Evolutionary conservation across 2,113 vertebrate genomes (phyloP).

Genomic region (Hippoglossus stenolepis): DNA sequence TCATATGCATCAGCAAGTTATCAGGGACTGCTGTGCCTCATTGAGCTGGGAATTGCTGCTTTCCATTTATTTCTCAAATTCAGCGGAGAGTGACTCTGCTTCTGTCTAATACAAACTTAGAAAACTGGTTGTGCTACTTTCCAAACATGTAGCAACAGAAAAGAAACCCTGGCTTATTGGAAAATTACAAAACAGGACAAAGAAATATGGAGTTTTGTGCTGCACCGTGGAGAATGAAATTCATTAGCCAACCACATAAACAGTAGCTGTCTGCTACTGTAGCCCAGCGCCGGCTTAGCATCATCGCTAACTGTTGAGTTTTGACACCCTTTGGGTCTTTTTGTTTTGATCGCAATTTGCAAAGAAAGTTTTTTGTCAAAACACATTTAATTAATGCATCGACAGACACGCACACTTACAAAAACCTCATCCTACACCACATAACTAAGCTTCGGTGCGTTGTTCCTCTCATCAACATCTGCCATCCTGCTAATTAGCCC

Average conservation of each 20-base stretch:
- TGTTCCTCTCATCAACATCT: constrained; percentile 75
- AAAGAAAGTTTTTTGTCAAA: constrained; percentile 22
- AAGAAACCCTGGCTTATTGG: constrained; percentile 2
- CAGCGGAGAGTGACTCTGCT: constrained; percentile 53
- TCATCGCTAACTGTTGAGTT: not conserved
- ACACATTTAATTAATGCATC: constrained; percentile 3
- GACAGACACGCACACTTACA: not conserved
- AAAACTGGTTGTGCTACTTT: constrained; percentile 40
- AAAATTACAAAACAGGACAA: not conserved
- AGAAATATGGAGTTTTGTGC: not conserved
- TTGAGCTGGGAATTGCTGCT: constrained; percentile 68
- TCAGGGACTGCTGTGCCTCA: constrained; percentile 76
- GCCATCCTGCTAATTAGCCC: constrained; percentile 78
- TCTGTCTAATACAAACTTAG: constrained; percentile 60
- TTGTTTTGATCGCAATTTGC: constrained; percentile 29
- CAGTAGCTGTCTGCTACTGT: constrained; percentile 26
- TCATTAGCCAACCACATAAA: constrained; percentile 30
- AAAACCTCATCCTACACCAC: constrained; percentile 23
- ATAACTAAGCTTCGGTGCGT: constrained; percentile 51
- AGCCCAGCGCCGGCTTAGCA: constrained; percentile 1
- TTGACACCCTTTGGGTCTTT: constrained; percentile 23
- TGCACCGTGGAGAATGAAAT: not conserved
- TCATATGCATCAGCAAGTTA: constrained; percentile 78
- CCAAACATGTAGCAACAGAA: constrained; percentile 35
- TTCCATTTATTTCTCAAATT: constrained; percentile 75